Evolutionary conservation across 2,797 vertebrate species (phyloP).

Genomic region (Pangasius krempfi): DNA sequence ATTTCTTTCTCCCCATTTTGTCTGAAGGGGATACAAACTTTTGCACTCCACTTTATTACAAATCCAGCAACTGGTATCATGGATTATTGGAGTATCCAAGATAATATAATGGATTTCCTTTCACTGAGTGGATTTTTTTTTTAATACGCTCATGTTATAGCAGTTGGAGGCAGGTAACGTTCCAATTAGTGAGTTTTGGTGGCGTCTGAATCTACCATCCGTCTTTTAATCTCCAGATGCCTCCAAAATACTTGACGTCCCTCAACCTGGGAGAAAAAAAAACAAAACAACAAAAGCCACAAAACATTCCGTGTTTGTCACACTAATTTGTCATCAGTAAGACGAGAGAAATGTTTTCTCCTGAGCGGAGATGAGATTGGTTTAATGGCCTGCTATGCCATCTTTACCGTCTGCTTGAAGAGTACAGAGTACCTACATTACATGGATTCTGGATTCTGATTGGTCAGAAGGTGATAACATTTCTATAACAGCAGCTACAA

Average conservation of each 20-base stretch:
- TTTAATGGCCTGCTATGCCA: background rate
- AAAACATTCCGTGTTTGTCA: background rate
- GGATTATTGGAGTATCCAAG: background rate
- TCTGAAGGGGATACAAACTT: background rate
- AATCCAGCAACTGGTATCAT: background rate
- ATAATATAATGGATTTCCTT: background rate
- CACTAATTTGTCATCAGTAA: background rate
- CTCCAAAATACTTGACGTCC: background rate
- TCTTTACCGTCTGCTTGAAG: background rate
- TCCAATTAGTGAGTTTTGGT: background rate
- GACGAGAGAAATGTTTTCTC: background rate
- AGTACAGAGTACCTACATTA: background rate
- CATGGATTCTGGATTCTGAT: background rate
- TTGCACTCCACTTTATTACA: background rate
- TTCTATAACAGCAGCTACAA: too few species aligned
- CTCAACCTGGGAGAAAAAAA: background rate
- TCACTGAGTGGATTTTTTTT: background rate
- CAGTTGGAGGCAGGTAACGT: conserved; percentile 11
- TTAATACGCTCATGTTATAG: background rate
- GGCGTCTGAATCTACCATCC: background rate
- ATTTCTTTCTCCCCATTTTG: background rate
- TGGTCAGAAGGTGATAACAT: background rate
- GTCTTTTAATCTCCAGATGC: conserved; percentile 7
- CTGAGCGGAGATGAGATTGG: background rate
- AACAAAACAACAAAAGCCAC: background rate